Evolutionary conservation across 2,113 vertebrate species (phyloP).

Genomic region (cattle (Bos taurus)): DNA sequence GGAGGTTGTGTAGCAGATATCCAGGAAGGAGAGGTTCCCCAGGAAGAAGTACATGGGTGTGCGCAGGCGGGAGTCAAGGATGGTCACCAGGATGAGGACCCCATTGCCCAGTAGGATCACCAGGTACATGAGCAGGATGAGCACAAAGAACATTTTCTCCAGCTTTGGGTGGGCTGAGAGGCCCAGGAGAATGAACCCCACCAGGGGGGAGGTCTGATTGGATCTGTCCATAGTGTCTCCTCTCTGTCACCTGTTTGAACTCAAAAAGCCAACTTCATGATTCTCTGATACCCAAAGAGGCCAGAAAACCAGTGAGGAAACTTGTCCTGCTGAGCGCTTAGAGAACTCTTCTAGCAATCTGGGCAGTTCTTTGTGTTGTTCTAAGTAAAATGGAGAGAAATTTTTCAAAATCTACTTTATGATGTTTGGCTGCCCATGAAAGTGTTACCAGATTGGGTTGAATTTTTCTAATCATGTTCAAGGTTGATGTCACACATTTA

Average conservation of each 20-base stretch:
- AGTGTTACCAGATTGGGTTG: neutral
- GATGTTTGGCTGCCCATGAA: neutral
- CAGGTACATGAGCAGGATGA: conserved; percentile 38
- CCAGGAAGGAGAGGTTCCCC: conserved; percentile 65
- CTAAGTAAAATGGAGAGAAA: neutral
- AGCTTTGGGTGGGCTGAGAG: conserved; percentile 26
- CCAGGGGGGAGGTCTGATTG: neutral
- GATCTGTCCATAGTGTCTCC: neutral
- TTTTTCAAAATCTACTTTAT: neutral
- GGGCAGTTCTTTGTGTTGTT: neutral
- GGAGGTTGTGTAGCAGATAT: conserved; percentile 59
- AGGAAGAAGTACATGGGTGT: conserved; percentile 67
- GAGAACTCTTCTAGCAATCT: neutral
- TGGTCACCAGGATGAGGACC: conserved; percentile 46
- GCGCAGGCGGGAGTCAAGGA: neutral
- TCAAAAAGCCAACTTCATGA: neutral
- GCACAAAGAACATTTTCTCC: conserved; percentile 18
- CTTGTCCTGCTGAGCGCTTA: neutral
- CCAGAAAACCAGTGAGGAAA: neutral
- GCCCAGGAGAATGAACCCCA: conserved; percentile 55
- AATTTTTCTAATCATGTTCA: neutral
- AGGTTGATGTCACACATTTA: neutral
- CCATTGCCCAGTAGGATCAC: conserved; percentile 35
- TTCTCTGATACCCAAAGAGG: neutral
- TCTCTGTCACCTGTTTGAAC: neutral